Conservation (phyloP, 2,113 vertebrate genomes). For the Orycteropus afer region DNA sequence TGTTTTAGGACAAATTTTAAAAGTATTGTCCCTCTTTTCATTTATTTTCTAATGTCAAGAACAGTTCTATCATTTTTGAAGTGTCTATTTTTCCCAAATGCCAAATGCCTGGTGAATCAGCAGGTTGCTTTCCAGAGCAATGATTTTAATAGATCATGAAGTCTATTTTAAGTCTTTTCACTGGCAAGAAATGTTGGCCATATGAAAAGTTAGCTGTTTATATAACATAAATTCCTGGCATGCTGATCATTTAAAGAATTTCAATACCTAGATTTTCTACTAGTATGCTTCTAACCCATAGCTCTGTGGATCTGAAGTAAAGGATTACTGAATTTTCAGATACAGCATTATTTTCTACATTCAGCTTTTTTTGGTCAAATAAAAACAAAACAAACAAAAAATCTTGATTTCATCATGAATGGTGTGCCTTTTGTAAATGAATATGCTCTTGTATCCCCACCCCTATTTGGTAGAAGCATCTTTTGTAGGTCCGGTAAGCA, state of each 20-base stretch:
- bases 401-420: not conserved
- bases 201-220: not conserved
- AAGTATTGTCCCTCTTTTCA: not conserved
- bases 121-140: not conserved
- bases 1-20: not conserved
- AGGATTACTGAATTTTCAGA: not conserved
- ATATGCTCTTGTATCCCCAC: not conserved
- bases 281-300: not conserved
- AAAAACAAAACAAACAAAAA: not conserved
- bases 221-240: not conserved
- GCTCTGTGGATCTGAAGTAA: not conserved
- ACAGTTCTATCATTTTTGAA: not conserved
- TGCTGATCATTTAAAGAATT: not conserved
- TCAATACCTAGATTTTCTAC: not conserved
- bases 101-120: not conserved
- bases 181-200: not conserved
- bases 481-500: not conserved
- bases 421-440: not conserved
- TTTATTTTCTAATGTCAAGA: not conserved
- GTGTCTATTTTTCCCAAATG: not conserved
- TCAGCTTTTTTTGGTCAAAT: not conserved
- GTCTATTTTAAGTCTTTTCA: not conserved
- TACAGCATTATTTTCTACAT: not conserved
- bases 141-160: not conserved
- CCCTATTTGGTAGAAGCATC: not conserved